phyloP scores from a whole-genome alignment of 2,888 invertebrate genomes.

The Diplazon laetatorius region DNA sequence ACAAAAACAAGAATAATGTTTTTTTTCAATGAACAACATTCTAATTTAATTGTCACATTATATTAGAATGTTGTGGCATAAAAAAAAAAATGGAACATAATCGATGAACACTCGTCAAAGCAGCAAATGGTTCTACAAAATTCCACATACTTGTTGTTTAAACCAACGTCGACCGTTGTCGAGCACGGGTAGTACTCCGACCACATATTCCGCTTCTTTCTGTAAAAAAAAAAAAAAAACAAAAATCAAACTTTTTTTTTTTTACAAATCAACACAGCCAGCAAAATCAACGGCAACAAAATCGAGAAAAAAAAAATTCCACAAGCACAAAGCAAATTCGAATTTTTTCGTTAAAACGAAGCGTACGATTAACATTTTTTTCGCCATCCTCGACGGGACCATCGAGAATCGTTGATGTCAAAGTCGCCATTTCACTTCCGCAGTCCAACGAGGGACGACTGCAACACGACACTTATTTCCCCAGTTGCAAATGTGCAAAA shows the following conservation, averaged over 20 bases:
- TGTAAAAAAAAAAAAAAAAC: constrained; percentile 62
- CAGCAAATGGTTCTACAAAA: no score
- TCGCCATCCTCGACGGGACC: constrained; percentile 35
- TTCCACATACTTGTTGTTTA: constrained; percentile 79
- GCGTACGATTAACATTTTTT: background rate
- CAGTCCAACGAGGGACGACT: constrained; percentile 40
- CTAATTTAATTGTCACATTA: no score
- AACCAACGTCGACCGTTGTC: constrained; percentile 74
- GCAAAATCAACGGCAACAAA: background rate
- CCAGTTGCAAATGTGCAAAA: no score
- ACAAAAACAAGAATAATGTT: no score
- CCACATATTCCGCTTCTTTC: constrained; percentile 75
- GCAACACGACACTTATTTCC: no score
- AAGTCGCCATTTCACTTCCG: constrained; percentile 50
- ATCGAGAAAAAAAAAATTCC: no score
- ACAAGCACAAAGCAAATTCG: no score
- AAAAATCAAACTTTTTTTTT: no score
- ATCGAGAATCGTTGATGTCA: constrained; percentile 6
- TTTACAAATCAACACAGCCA: no score
- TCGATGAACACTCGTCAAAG: constrained; percentile 1
- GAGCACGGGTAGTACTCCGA: constrained; percentile 77
- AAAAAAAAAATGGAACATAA: constrained; percentile 12
- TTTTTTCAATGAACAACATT: no score
- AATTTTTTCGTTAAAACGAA: no score
- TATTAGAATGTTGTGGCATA: no score